phyloP scores from a whole-genome alignment of 1,140 invertebrate species.

The Philopotamus ludificatus region DNA sequence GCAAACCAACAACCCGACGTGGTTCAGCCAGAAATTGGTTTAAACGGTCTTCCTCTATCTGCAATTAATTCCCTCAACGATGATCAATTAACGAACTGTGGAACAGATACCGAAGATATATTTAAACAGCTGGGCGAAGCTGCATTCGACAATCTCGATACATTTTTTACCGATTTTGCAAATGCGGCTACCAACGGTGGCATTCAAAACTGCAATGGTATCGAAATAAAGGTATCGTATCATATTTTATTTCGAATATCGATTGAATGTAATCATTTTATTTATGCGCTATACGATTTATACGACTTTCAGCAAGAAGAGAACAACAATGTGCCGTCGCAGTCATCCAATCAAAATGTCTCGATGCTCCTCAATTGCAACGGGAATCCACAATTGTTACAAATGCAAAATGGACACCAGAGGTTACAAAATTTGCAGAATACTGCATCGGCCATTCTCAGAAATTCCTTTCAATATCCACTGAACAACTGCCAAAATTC shows the following conservation, averaged over 20 bases:
- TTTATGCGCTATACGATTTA: no score
- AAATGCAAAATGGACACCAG: conserved; percentile 50
- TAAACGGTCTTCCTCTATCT: neutral
- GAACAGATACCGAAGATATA: conserved; percentile 65
- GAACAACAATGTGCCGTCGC: conserved; percentile 51
- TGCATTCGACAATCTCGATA: conserved; percentile 56
- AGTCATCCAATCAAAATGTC: conserved; percentile 43
- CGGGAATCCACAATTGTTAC: conserved; percentile 39
- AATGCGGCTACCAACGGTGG: conserved; percentile 48
- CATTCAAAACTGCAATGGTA: conserved; percentile 33
- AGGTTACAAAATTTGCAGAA: conserved; percentile 51
- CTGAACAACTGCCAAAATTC: conserved; percentile 45
- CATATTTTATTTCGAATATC: neutral
- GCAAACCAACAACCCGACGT: conserved; percentile 48
- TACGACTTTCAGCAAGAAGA: conserved; percentile 53
- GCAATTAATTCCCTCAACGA: conserved; percentile 65
- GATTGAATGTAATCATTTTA: neutral
- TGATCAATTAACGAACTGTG: conserved; percentile 53
- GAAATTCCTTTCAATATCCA: conserved; percentile 35
- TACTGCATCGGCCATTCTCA: conserved; percentile 45
- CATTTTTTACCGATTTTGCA: conserved; percentile 54
- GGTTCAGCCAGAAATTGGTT: conserved; percentile 8
- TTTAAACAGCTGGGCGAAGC: conserved; percentile 69
- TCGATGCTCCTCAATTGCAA: conserved; percentile 22
- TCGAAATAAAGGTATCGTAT: conserved; percentile 57